Percentiles rank a stretch among this genome's conserved stretches.
phyloP scores from a whole-genome alignment of 2,797 vertebrate species.

The Choloepus didactylus region DNA sequence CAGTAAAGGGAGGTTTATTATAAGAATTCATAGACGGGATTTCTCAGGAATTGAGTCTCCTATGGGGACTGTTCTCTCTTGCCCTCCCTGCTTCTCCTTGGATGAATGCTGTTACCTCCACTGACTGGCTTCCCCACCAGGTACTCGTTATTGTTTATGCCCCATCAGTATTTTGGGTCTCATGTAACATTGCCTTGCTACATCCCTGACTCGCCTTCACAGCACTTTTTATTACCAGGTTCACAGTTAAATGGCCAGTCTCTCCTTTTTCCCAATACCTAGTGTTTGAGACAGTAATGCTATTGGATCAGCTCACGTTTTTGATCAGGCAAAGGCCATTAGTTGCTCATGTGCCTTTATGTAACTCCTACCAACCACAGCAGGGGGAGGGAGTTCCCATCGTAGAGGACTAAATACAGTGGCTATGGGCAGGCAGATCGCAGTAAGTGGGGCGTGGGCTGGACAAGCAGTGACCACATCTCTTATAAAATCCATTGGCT shows the following conservation, averaged over 20 bases:
- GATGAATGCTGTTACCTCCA: background rate
- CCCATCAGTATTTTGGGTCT: background rate
- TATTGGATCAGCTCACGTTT: background rate
- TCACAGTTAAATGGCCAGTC: background rate
- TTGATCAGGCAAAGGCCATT: background rate
- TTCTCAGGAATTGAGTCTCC: background rate
- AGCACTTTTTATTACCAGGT: background rate
- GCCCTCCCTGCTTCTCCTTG: background rate
- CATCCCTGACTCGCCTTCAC: background rate
- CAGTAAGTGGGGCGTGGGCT: background rate
- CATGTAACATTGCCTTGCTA: background rate
- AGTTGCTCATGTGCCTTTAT: background rate
- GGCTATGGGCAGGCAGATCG: background rate
- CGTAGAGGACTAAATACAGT: background rate
- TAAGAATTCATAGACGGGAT: background rate
- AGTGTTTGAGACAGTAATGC: background rate
- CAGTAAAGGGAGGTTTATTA: background rate
- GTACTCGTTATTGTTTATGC: background rate
- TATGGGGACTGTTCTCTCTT: background rate
- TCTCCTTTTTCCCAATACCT: background rate
- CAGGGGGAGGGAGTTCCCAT: background rate
- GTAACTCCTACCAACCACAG: background rate
- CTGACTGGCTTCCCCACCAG: background rate
- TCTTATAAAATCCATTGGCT: background rate
- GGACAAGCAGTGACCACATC: background rate